These are phyloP conservation scores for Eptatretus burgeri DNA, from an alignment of 2,113 vertebrate species.

Conservation along the genomic window DNA sequence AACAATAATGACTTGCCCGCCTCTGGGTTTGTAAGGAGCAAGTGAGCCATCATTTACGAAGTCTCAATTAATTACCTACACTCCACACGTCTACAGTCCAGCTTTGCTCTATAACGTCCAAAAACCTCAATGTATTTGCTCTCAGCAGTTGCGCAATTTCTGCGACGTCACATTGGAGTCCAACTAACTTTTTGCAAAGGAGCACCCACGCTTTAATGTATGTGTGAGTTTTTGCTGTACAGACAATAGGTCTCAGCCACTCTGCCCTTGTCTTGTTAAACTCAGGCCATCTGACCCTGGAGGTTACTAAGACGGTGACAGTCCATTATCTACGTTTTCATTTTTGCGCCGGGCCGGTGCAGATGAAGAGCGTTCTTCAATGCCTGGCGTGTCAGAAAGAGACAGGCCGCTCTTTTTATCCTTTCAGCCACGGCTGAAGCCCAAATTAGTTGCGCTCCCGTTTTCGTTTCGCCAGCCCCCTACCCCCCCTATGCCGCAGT, in stretches of 20 bases:
- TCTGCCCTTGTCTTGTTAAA: conserved; percentile 6
- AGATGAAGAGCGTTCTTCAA: conserved; percentile 5
- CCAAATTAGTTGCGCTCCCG: conserved; percentile 6
- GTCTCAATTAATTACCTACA: too few relatives aligned
- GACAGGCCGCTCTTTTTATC: conserved; percentile 4
- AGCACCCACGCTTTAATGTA: conserved; percentile 1
- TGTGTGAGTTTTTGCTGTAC: conserved; percentile 6
- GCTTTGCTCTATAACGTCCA: too few relatives aligned
- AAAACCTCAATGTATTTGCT: too few relatives aligned
- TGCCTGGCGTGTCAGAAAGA: conserved; percentile 5
- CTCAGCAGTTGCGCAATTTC: too few relatives aligned
- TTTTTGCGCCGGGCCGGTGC: background rate
- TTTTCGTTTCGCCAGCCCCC: background rate
- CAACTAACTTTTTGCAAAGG: too few relatives aligned
- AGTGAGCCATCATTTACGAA: too few relatives aligned
- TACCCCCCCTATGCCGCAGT: background rate
- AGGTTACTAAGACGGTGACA: conserved; percentile 4
- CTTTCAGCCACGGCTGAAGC: conserved; percentile 1
- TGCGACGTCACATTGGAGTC: too few relatives aligned
- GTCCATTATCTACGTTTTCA: conserved; percentile 5
- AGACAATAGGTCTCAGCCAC: conserved; percentile 4
- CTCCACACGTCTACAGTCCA: too few relatives aligned
- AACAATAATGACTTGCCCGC: background rate
- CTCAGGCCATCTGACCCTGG: conserved; percentile 5
- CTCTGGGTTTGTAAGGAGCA: too few relatives aligned